Evolutionary conservation across 2,113 vertebrate species (phyloP).

Genomic region (Arizona elegans): DNA sequence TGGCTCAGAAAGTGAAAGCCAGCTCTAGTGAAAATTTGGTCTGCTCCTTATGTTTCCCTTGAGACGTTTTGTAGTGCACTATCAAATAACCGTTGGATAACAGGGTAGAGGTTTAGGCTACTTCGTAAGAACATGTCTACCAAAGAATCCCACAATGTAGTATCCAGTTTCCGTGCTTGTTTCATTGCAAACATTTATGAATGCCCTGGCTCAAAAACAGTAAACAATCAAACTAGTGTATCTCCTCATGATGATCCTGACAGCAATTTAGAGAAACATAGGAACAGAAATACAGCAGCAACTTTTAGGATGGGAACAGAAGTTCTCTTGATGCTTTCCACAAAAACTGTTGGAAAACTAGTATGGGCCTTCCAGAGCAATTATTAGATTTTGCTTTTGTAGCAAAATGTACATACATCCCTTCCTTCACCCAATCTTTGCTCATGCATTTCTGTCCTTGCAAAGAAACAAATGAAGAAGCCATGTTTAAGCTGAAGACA

Average conservation of each 20-base stretch:
- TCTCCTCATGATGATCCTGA: not conserved
- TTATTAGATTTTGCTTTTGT: not conserved
- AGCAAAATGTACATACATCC: not conserved
- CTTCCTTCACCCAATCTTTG: not conserved
- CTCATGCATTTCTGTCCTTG: not conserved
- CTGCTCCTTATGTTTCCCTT: not conserved
- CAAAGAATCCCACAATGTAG: not conserved
- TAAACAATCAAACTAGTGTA: not conserved
- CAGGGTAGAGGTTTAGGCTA: not conserved
- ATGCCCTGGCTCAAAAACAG: not conserved
- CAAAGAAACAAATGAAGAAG: not conserved
- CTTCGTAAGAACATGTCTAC: not conserved
- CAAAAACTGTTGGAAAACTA: not conserved
- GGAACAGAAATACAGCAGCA: not conserved
- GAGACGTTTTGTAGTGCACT: conserved; percentile 14
- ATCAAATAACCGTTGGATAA: not conserved
- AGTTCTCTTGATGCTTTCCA: not conserved
- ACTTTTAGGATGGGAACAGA: not conserved
- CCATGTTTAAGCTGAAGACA: not conserved
- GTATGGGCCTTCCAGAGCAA: not conserved
- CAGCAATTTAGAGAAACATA: not conserved
- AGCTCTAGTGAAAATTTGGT: not conserved
- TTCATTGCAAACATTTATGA: not conserved
- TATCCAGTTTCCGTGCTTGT: not conserved
- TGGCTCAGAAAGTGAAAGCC: not conserved